Evolutionary conservation across 2,888 invertebrate species (phyloP).

Genomic region (Fragum fragum): DNA sequence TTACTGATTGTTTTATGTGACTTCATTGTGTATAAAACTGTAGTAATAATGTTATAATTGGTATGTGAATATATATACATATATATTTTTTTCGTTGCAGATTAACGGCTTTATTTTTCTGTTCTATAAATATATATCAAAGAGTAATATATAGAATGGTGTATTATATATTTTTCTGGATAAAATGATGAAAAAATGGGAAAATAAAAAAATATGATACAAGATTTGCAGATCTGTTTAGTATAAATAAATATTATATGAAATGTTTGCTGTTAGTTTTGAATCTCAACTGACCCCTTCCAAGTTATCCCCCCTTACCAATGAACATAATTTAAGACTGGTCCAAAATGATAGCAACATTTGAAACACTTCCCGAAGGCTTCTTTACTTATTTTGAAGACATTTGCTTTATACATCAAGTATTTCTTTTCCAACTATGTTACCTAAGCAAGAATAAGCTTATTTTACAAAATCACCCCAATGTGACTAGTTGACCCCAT

Average conservation of each 20-base stretch:
- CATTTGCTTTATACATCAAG: too few species aligned
- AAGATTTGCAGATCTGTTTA: constrained; percentile 32
- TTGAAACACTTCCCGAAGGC: too few species aligned
- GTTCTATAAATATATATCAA: constrained; percentile 63
- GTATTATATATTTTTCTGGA: constrained; percentile 65
- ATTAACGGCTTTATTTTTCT: constrained; percentile 65
- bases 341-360: too few species aligned
- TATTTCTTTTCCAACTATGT: too few species aligned
- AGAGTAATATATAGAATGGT: constrained; percentile 70
- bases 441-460: too few species aligned
- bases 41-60: constrained; percentile 35
- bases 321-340: too few species aligned
- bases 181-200: constrained; percentile 15
- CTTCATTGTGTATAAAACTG: constrained; percentile 55
- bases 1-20: constrained; percentile 20
- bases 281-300: not conserved
- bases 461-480: too few species aligned
- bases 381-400: too few species aligned
- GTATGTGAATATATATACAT: constrained; percentile 59
- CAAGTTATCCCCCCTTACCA: not conserved
- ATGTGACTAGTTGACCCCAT: too few species aligned
- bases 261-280: constrained; percentile 18
- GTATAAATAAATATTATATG: constrained; percentile 33
- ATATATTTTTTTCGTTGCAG: constrained; percentile 63
- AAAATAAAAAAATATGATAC: constrained; percentile 15